Evolutionary conservation across 2,888 invertebrate species (phyloP).

Genomic region (Caenorhabditis sp.): DNA sequence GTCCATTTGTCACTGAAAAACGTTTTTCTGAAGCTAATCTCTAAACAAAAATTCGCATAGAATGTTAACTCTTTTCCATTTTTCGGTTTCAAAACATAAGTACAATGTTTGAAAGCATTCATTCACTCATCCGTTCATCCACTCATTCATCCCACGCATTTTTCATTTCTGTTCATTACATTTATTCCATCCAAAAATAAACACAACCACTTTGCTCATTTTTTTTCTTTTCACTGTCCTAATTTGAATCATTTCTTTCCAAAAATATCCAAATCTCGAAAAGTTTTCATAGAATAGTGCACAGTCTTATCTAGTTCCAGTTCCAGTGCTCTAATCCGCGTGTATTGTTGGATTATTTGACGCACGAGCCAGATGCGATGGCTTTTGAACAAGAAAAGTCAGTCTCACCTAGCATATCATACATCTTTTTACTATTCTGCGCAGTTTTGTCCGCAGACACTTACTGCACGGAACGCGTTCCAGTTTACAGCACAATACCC

Average conservation of each 20-base stretch:
- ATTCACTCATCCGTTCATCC: no score
- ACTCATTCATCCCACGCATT: no score
- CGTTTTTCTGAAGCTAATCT: constrained; percentile 1
- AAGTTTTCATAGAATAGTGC: constrained; percentile 14
- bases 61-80: background rate
- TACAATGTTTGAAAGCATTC: background rate
- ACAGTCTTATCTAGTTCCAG: constrained; percentile 16
- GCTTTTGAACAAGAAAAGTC: constrained; percentile 14
- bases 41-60: no score
- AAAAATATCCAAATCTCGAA: background rate
- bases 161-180: constrained; percentile 3
- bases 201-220: background rate
- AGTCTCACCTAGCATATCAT: background rate
- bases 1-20: constrained; percentile 16
- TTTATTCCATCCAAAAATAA: constrained; percentile 8
- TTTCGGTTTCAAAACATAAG: background rate
- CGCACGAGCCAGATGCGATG: constrained; percentile 25
- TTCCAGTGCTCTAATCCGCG: constrained; percentile 29
- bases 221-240: background rate
- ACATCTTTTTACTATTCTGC: background rate
- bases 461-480: constrained; percentile 14
- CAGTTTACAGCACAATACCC: background rate
- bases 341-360: constrained; percentile 19
- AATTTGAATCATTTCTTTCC: constrained; percentile 10
- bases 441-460: no score